Conservation (phyloP, 1,140 invertebrate species). For the Lordiphosa collinella region DNA sequence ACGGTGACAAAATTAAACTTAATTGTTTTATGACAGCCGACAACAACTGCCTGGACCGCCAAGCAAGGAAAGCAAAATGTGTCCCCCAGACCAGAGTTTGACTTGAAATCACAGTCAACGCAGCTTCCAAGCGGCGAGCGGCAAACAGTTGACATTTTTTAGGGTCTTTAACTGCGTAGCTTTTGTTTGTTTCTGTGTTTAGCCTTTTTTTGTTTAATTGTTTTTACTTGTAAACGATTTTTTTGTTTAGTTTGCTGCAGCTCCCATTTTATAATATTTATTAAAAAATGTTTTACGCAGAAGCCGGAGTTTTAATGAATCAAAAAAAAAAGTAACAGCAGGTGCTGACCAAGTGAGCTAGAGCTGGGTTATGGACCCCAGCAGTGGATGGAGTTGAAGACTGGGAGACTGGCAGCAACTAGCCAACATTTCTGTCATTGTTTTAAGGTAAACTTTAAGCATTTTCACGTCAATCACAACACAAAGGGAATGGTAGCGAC, state of each 20-base stretch:
- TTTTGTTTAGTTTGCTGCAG: conserved; percentile 19
- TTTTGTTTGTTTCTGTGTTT: conserved; percentile 20
- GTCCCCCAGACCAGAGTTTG: conserved; percentile 6
- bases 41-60: conserved; percentile 38
- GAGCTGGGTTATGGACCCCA: conserved; percentile 37
- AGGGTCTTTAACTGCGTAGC: conserved; percentile 68
- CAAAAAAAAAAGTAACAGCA: conserved; percentile 21
- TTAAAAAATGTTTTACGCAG: conserved; percentile 77
- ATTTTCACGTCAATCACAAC: conserved; percentile 72
- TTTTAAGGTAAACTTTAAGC: conserved; percentile 78
- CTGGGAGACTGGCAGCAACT: conserved; percentile 3
- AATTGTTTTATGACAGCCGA: conserved; percentile 72
- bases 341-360: conserved; percentile 23
- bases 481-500: too few species aligned
- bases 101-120: not conserved
- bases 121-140: conserved; percentile 43
- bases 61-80: conserved; percentile 19
- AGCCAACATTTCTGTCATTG: conserved; percentile 64
- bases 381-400: conserved; percentile 4
- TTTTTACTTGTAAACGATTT: conserved; percentile 71
- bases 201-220: conserved; percentile 54
- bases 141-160: conserved; percentile 66
- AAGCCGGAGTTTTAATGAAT: conserved; percentile 50
- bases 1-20: conserved; percentile 77
- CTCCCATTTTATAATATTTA: conserved; percentile 75